Base-by-base conservation (phyloP, 2,888 invertebrate genomes). In the Tinea trinotella region DNA sequence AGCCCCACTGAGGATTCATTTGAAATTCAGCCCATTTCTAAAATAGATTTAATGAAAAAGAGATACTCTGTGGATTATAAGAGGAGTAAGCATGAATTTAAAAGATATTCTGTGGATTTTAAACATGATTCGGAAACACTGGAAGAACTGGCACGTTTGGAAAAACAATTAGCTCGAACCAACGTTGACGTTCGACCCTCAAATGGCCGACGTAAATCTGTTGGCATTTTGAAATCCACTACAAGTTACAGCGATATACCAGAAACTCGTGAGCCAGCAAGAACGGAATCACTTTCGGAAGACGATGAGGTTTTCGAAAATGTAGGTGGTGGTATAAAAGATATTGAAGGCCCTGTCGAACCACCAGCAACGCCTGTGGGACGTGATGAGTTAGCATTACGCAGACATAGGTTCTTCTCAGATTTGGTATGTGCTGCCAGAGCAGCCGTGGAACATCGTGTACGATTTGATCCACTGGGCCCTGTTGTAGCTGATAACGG, bases 321-420 rank as follows among this genome's bases (percentile, higher is more conserved):
- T 57, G 70, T 72, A 46, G 55, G 58, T 54, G 62, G 59, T 3
- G 73, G 78, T 34, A 61, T 61, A 50, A 76, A 71, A 59, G 76
- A 78, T 55, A 64, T 70, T 40, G 88, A 88, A 54, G 88, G 88
- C n/a, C 86, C 88, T 58, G 82, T 80, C 58, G 90, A 91, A 59
- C 90, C 91, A 60, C 93, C 93, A 49, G 93, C 91, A 55, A 93
- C 92, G 56, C 93, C 92, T 12, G 90, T 93, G 48, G 93, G 93
- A 54, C 89, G 91, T 56, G 93, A 93, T 74, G 93, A 93, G 69
- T 77, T 93, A 62, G 93, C 93, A 59, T 74, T 93, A 62, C 88
- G 92, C 58, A 87, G 93, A 56, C 93, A 93, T 73, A 87, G 93
- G 63, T 91, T 93, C 75, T 93, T 93, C 76, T 91, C 93, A 54